Evolutionary conservation across 1,140 invertebrate species (phyloP).

Genomic region (Mycetomoellerius zeteki): DNA sequence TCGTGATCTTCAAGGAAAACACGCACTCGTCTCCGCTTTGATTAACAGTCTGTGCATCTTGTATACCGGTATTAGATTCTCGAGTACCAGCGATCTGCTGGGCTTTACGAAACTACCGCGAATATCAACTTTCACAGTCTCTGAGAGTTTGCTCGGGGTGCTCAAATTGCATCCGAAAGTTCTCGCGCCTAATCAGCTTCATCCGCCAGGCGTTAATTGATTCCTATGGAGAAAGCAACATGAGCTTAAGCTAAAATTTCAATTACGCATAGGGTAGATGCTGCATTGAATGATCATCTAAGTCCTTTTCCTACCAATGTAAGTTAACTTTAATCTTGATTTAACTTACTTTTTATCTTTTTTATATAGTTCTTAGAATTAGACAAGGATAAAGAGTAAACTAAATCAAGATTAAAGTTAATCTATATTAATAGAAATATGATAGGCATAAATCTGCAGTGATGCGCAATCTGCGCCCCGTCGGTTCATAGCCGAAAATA

Average conservation of each 20-base stretch:
- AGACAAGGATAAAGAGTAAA: too few species aligned
- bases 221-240: constrained; percentile 20
- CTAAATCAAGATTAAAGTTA: too few species aligned
- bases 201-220: constrained; percentile 40
- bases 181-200: constrained; percentile 42
- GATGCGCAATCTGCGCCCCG: too few species aligned
- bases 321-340: too few species aligned
- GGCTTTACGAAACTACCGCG: constrained; percentile 1
- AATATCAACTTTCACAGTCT: constrained; percentile 48
- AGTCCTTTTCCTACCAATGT: too few species aligned
- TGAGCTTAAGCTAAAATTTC: constrained; percentile 36
- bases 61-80: constrained; percentile 2
- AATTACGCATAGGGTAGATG: constrained; percentile 1
- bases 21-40: constrained; percentile 29
- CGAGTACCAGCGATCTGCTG: neutral
- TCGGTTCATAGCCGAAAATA: too few species aligned
- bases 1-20: constrained; percentile 35
- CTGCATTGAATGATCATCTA: neutral
- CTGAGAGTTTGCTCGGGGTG: constrained; percentile 7
- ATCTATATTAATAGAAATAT: too few species aligned
- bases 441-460: too few species aligned
- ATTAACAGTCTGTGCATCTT: constrained; percentile 22
- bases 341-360: too few species aligned
- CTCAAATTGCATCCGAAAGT: constrained; percentile 44
- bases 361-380: too few species aligned